Conservation (phyloP, 2,113 vertebrate genomes). For the Emberiza fucata region DNA sequence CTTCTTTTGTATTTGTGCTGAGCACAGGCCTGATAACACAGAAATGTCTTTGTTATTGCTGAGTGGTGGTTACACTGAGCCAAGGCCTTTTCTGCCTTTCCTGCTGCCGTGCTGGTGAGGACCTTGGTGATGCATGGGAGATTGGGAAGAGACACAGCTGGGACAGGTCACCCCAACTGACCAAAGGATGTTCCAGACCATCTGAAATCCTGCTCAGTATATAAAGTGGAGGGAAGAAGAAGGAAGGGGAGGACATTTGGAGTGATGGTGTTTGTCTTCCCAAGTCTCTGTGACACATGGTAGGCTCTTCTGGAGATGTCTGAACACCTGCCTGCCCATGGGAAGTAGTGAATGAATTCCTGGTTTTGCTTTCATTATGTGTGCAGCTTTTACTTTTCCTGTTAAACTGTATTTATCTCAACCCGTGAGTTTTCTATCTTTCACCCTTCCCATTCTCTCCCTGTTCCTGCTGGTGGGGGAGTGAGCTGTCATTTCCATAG, state of each 20-base stretch:
- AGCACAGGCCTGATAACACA: background rate
- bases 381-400: background rate
- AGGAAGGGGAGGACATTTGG: fast-evolving
- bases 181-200: background rate
- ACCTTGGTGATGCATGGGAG: fast-evolving
- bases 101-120: fast-evolving
- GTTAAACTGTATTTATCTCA: background rate
- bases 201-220: background rate
- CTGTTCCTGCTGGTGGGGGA: background rate
- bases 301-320: background rate
- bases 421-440: background rate
- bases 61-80: fast-evolving
- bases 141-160: fast-evolving
- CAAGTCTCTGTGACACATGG: background rate
- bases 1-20: background rate
- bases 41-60: background rate
- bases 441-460: background rate
- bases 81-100: background rate
- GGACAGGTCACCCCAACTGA: background rate
- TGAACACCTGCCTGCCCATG: background rate
- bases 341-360: background rate
- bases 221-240: background rate
- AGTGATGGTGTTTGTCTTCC: background rate
- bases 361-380: background rate
- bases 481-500: background rate